Conservation (phyloP, 2,888 invertebrate genomes). For the Penaeus monodon region DNA sequence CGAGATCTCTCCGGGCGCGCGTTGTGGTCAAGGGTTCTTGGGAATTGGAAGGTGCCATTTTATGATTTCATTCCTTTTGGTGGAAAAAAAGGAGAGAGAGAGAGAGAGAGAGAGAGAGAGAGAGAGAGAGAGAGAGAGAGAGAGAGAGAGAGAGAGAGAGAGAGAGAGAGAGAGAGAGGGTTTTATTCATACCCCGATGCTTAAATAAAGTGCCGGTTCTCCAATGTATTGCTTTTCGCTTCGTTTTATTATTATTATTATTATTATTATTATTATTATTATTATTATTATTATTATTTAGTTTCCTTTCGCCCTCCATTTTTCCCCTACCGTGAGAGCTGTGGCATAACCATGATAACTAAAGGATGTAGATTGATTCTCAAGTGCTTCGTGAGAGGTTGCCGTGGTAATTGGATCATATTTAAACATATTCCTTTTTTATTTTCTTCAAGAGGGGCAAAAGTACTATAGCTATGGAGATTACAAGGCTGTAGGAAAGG, state of each 20-base stretch:
- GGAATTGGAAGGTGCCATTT: slow-evolving; percentile 33
- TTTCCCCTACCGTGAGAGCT: neutral
- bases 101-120: too few species aligned
- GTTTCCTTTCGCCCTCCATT: slow-evolving; percentile 2
- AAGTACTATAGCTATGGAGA: slow-evolving; percentile 15
- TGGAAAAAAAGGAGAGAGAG: neutral
- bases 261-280: too few species aligned
- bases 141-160: too few species aligned
- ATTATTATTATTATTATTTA: neutral
- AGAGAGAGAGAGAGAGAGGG: too few species aligned
- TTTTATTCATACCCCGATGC: too few species aligned
- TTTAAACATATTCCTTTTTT: neutral
- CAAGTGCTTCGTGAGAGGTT: slow-evolving; percentile 12
- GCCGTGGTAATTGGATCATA: slow-evolving; percentile 43
- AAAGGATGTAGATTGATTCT: slow-evolving; percentile 23
- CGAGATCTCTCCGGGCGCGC: slow-evolving; percentile 23
- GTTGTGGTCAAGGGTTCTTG: slow-evolving; percentile 13
- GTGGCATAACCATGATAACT: slow-evolving; percentile 19
- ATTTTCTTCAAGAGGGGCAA: too few species aligned
- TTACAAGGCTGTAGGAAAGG: slow-evolving; percentile 16
- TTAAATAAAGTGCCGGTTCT: neutral
- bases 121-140: too few species aligned
- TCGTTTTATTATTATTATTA: neutral
- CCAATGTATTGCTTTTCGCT: slow-evolving; percentile 20
- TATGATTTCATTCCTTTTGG: slow-evolving; percentile 21